phyloP scores from a whole-genome alignment of 1,140 invertebrate species.

The Laupala kohalensis region DNA sequence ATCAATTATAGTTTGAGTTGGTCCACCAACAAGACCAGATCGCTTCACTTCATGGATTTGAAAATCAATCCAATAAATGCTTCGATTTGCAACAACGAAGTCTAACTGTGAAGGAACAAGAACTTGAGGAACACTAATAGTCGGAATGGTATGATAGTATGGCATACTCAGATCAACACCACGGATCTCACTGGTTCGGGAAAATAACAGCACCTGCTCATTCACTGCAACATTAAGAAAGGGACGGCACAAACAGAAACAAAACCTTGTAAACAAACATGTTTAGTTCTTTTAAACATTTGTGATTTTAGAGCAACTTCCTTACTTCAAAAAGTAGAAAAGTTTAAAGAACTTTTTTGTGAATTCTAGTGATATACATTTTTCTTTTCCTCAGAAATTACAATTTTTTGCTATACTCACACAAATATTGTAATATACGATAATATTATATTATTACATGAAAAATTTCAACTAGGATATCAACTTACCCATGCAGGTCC shows the following conservation, averaged over 20 bases:
- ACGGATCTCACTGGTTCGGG: constrained; percentile 60
- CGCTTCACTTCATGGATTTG: constrained; percentile 60
- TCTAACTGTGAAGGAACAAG: constrained; percentile 52
- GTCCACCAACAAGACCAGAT: constrained; percentile 48
- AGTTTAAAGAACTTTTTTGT: too few relatives aligned
- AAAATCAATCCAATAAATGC: constrained; percentile 67
- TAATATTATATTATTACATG: too few relatives aligned
- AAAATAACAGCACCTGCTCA: constrained; percentile 62
- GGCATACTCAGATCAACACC: constrained; percentile 65
- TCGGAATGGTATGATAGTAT: constrained; percentile 63
- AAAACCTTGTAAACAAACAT: too few relatives aligned
- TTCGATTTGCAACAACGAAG: constrained; percentile 46
- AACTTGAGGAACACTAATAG: constrained; percentile 50
- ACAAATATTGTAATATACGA: too few relatives aligned
- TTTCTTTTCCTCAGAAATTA: too few relatives aligned
- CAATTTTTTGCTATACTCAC: too few relatives aligned
- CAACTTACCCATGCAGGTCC: constrained; percentile 50
- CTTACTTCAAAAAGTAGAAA: too few relatives aligned
- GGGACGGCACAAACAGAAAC: too few relatives aligned
- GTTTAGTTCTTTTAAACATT: too few relatives aligned
- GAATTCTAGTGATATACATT: too few relatives aligned
- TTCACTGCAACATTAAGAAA: constrained; percentile 38
- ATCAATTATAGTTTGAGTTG: constrained; percentile 57
- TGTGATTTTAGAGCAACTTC: too few relatives aligned
- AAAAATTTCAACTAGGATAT: too few relatives aligned